These are phyloP conservation scores for Drosophila fulvimacula DNA, from an alignment of 2,888 invertebrate species.

Conservation along the genomic window DNA sequence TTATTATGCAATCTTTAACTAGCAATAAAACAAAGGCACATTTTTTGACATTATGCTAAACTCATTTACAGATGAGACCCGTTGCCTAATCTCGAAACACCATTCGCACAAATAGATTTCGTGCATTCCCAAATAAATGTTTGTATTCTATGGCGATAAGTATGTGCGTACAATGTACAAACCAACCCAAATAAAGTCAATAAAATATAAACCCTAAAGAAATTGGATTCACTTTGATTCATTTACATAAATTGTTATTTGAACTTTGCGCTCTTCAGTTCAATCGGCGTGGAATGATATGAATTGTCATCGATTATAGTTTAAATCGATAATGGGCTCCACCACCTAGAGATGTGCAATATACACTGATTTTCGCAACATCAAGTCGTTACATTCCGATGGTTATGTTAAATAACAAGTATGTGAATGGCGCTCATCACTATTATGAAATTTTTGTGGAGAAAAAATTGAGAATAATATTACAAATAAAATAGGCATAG, in stretches of 20 bases:
- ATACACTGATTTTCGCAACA: background rate
- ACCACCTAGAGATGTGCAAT: slow-evolving; percentile 12
- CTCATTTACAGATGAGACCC: slow-evolving; percentile 49
- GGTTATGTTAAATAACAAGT: slow-evolving; percentile 48
- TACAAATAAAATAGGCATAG: slow-evolving; percentile 32
- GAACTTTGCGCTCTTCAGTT: slow-evolving; percentile 8
- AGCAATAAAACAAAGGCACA: slow-evolving; percentile 61
- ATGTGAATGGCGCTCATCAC: slow-evolving; percentile 42
- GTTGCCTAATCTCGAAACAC: slow-evolving; percentile 57
- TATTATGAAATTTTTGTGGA: slow-evolving; percentile 56
- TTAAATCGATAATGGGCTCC: slow-evolving; percentile 8
- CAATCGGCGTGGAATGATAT: background rate
- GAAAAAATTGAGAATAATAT: slow-evolving; percentile 51
- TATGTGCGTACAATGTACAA: slow-evolving; percentile 58
- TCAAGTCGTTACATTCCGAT: slow-evolving; percentile 34
- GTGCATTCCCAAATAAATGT: slow-evolving; percentile 54
- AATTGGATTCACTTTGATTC: background rate
- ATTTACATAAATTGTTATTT: background rate
- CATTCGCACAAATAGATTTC: slow-evolving; percentile 62
- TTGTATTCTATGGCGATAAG: slow-evolving; percentile 50
- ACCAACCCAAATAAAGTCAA: slow-evolving; percentile 54
- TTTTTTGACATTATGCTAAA: slow-evolving; percentile 55
- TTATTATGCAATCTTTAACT: slow-evolving; percentile 66
- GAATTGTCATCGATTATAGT: slow-evolving; percentile 15
- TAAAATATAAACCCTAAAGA: slow-evolving; percentile 44